Evolutionary conservation across 1,140 invertebrate species (phyloP).

Genomic region (Pseudomyrmex concolor): DNA sequence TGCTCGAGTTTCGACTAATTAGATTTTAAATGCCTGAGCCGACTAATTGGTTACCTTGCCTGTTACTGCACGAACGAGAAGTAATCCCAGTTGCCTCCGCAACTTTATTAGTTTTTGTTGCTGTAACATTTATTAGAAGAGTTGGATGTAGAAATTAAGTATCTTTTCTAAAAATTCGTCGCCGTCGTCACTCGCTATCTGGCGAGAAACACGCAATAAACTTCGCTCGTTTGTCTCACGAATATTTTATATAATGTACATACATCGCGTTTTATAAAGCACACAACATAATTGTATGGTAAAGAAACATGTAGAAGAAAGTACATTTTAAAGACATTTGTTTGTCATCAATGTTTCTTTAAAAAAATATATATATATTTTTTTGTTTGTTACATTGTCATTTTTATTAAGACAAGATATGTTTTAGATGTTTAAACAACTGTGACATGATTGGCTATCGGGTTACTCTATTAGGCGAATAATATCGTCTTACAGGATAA

Average conservation of each 20-base stretch:
- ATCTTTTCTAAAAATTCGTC: conserved; percentile 37
- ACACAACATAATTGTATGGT: background rate
- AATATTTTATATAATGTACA: background rate
- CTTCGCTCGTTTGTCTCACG: background rate
- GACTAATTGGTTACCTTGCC: conserved; percentile 63
- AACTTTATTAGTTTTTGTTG: conserved; percentile 51
- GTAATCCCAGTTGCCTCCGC: conserved; percentile 37
- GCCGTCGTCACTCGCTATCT: background rate
- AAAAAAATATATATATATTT: no score
- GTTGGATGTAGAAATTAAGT: conserved; percentile 31
- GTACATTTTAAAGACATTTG: background rate
- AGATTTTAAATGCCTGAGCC: conserved; percentile 61
- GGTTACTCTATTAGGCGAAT: conserved; percentile 19
- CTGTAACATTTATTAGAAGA: conserved; percentile 58
- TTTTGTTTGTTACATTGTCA: background rate
- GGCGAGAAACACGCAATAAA: conserved; percentile 26
- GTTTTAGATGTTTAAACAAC: background rate
- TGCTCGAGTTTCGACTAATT: conserved; percentile 66
- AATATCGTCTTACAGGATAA: background rate
- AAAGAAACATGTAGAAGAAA: background rate
- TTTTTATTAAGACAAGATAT: no score
- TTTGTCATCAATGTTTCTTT: background rate
- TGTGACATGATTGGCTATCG: background rate
- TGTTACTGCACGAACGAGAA: conserved; percentile 23
- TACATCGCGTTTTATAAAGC: background rate